Conservation (phyloP, 1,140 invertebrate genomes). For the Lordiphosa clarofinis region DNA sequence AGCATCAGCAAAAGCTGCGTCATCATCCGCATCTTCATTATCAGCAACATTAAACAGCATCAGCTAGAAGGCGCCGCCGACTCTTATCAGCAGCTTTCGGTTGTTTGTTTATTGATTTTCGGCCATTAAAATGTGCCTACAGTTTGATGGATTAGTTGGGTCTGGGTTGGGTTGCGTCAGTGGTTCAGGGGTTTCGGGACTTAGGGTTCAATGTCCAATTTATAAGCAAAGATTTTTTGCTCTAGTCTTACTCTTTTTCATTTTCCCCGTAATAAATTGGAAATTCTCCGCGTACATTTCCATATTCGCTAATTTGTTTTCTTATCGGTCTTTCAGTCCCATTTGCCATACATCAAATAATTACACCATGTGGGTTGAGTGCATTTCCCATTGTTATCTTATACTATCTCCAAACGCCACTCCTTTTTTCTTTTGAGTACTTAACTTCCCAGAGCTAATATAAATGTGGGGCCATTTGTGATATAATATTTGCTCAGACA, state of each 20-base stretch:
- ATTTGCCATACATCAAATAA: too few relatives aligned
- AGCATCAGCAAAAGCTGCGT: constrained; percentile 58
- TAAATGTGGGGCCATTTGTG: too few relatives aligned
- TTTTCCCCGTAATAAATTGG: too few relatives aligned
- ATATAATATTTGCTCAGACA: too few relatives aligned
- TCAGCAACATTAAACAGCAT: constrained; percentile 14
- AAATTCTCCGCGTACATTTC: too few relatives aligned
- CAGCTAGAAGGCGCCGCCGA: constrained; percentile 12
- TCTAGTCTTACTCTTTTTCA: too few relatives aligned
- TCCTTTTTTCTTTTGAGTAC: too few relatives aligned
- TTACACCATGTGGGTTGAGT: too few relatives aligned
- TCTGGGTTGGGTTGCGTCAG: not conserved
- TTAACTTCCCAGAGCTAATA: too few relatives aligned
- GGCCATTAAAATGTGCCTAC: constrained; percentile 29
- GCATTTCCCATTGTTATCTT: not conserved
- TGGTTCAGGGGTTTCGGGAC: constrained; percentile 2
- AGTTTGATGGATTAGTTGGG: constrained; percentile 39
- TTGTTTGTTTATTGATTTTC: constrained; percentile 36
- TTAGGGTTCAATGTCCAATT: constrained; percentile 29
- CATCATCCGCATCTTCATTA: constrained; percentile 27
- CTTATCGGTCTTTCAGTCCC: too few relatives aligned
- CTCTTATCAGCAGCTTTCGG: constrained; percentile 29
- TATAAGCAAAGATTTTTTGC: not conserved
- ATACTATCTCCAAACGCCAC: too few relatives aligned
- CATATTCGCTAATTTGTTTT: too few relatives aligned